A percentile compares a stretch with the other conserved stretches of the same genome.
Conservation (phyloP, 2,888 invertebrate genomes). For the Cerceris ruficornis region DNA sequence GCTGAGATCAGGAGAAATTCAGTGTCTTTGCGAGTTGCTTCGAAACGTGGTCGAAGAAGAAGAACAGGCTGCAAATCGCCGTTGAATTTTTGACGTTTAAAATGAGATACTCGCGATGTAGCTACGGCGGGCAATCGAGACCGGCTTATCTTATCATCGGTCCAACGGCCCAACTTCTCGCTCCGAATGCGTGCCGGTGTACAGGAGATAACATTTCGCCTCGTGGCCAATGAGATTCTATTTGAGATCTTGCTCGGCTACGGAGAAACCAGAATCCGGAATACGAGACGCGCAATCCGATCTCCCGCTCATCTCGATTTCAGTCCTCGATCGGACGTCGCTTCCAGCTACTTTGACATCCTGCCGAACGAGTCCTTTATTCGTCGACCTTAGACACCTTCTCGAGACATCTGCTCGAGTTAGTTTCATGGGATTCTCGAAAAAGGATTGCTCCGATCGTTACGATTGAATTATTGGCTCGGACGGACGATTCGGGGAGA, state of each 20-base stretch:
- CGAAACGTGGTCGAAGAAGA: background rate
- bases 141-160: constrained; percentile 57
- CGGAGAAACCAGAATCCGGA: constrained; percentile 60
- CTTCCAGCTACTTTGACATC: constrained; percentile 32
- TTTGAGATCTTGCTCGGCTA: constrained; percentile 44
- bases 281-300: constrained; percentile 60
- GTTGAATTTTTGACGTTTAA: background rate
- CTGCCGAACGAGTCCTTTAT: constrained; percentile 22
- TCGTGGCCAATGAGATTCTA: constrained; percentile 56
- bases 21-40: constrained; percentile 23
- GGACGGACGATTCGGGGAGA: no score
- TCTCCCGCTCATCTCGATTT: constrained; percentile 58
- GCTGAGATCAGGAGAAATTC: constrained; percentile 31
- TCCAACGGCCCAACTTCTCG: constrained; percentile 35
- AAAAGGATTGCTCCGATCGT: no score
- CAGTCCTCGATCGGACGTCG: constrained; percentile 35
- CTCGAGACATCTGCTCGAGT: background rate
- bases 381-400: constrained; percentile 34
- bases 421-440: no score
- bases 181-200: constrained; percentile 30
- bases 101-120: background rate
- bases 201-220: constrained; percentile 55
- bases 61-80: background rate
- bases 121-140: constrained; percentile 17
- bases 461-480: no score